Percentiles rank a stretch among this genome's conserved stretches.
Evolutionary conservation across 2,797 vertebrate genomes (phyloP).

Genomic region (Takifugu rubripes): DNA sequence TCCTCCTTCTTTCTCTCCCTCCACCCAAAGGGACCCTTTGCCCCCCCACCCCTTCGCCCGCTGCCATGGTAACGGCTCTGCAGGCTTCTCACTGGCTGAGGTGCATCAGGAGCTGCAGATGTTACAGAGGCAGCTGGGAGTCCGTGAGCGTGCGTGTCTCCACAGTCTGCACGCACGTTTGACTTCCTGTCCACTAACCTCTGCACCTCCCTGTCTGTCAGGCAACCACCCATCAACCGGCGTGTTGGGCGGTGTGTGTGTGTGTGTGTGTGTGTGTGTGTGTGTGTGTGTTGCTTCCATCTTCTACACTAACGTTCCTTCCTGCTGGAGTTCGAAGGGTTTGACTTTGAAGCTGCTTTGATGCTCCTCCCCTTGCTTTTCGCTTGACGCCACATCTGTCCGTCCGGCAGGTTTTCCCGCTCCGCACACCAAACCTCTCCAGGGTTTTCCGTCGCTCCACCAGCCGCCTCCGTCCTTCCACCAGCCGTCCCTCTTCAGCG

Average conservation of each 20-base stretch:
- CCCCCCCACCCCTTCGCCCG: slow-evolving; percentile 55
- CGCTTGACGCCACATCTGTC: background rate
- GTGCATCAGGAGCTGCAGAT: slow-evolving; percentile 90
- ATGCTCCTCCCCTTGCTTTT: background rate
- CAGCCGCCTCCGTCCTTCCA: slow-evolving; percentile 52
- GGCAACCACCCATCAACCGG: no score
- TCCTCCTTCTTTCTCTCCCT: slow-evolving; percentile 36
- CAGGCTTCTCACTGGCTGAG: slow-evolving; percentile 82
- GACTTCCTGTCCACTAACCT: background rate
- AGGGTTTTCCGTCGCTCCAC: slow-evolving; percentile 42
- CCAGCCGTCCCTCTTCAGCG: slow-evolving; percentile 52
- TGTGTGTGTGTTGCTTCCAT: background rate
- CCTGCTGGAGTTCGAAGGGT: no score
- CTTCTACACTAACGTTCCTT: background rate
- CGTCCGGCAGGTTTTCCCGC: slow-evolving; percentile 44
- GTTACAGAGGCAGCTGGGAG: slow-evolving; percentile 86
- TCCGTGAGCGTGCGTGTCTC: slow-evolving; percentile 74
- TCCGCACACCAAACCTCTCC: slow-evolving; percentile 58
- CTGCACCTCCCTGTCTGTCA: no score
- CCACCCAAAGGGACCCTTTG: slow-evolving; percentile 41
- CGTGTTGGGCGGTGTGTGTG: background rate
- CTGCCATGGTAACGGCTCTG: slow-evolving; percentile 59
- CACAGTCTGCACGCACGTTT: background rate
- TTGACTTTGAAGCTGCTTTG: no score
- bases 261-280: background rate